Percentiles rank a stretch among this genome's conserved stretches.
Evolutionary conservation across 2,113 vertebrate genomes (phyloP).

Genomic region (Pterocles burchelli): DNA sequence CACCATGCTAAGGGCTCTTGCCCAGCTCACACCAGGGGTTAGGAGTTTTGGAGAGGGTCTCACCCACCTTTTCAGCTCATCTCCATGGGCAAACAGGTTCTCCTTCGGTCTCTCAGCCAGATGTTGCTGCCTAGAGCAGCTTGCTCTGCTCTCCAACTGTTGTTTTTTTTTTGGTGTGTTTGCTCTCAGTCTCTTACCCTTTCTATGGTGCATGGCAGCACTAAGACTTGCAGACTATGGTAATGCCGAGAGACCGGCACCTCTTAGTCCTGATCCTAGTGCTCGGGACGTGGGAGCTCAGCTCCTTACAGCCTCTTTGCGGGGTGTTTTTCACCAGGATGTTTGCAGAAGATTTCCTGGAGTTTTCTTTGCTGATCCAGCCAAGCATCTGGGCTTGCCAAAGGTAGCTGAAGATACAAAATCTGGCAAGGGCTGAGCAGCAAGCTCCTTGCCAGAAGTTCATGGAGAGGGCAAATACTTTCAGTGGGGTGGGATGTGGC

Average conservation of each 20-base stretch:
- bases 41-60: not conserved
- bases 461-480: constrained; percentile 23
- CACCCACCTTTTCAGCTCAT: not conserved
- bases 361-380: not conserved
- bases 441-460: constrained; percentile 16
- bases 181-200: not conserved
- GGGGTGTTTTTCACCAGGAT: not conserved
- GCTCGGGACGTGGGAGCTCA: not conserved
- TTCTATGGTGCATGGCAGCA: rapidly evolving
- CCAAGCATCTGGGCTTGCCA: not conserved
- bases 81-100: not conserved
- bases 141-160: not conserved
- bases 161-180: not conserved
- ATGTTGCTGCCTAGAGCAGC: not conserved
- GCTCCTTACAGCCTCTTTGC: not conserved
- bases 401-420: not conserved
- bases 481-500: not conserved
- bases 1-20: not conserved
- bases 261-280: not conserved
- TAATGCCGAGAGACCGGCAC: not conserved
- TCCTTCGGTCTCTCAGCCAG: not conserved
- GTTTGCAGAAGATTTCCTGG: not conserved
- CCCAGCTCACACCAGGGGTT: rapidly evolving
- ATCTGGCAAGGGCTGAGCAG: constrained; percentile 1
- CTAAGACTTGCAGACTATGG: rapidly evolving